These are phyloP conservation scores for Stercorarius parasiticus DNA, from an alignment of 2,113 vertebrate species.

Conservation along the genomic window DNA sequence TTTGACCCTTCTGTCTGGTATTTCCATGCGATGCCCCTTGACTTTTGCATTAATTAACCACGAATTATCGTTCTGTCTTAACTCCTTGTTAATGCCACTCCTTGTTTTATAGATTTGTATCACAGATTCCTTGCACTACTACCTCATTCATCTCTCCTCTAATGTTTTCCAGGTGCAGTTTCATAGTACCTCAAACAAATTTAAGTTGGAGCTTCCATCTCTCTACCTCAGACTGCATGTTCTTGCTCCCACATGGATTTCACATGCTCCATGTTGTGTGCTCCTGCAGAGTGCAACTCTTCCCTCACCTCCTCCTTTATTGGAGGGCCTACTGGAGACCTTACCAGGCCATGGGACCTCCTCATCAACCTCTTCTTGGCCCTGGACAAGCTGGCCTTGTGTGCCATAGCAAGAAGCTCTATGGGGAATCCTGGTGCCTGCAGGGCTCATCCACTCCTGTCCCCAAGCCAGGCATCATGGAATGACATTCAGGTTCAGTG, in stretches of 20 bases:
- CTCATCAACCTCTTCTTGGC: neutral
- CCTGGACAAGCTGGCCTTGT: neutral
- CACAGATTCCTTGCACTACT: neutral
- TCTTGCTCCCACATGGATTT: neutral
- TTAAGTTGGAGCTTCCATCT: neutral
- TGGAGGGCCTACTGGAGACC: neutral
- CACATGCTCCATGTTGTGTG: neutral
- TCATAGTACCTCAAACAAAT: neutral
- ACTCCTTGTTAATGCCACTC: neutral
- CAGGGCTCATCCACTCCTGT: neutral
- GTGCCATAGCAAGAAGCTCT: neutral
- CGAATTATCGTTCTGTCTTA: neutral
- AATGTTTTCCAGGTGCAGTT: neutral
- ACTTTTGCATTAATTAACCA: neutral
- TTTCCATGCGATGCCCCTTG: neutral
- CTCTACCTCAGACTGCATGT: neutral
- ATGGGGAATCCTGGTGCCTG: neutral
- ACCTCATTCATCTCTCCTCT: neutral
- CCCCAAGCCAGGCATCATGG: neutral
- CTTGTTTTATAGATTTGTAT: neutral
- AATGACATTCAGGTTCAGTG: neutral
- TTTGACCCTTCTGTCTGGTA: neutral
- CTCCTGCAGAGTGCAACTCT: neutral
- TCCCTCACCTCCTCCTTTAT: neutral
- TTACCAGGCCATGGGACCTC: neutral